A percentile compares a stretch with the other conserved stretches of the same genome.
Evolutionary conservation across 2,797 vertebrate species (phyloP).

Genomic region (Enteromius trimaculatus): DNA sequence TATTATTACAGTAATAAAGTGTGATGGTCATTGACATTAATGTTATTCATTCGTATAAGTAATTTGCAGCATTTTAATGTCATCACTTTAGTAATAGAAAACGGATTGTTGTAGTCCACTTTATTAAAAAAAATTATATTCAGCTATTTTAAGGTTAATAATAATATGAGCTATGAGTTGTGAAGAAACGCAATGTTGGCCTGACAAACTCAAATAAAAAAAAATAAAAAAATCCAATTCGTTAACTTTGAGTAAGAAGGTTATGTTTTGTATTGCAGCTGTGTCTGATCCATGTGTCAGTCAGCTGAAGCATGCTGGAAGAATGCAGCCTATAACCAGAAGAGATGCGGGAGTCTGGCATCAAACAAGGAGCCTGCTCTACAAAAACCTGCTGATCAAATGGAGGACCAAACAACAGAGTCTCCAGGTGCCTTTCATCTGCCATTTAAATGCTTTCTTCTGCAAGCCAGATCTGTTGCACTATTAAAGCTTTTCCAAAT

Average conservation of each 20-base stretch:
- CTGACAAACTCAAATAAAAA: not conserved
- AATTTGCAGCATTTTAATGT: not conserved
- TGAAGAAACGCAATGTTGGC: not conserved
- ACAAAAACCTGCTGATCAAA: constrained; percentile 89
- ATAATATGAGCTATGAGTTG: not conserved
- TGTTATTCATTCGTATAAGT: not conserved
- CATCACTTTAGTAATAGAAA: not conserved
- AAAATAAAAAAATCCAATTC: not conserved
- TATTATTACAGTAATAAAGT: not conserved
- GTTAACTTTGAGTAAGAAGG: not conserved
- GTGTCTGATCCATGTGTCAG: constrained; percentile 67
- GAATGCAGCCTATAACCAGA: constrained; percentile 68
- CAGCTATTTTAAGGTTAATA: not conserved
- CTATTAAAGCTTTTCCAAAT: not conserved
- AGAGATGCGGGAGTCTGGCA: constrained; percentile 79
- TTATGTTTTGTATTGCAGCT: constrained; percentile 62
- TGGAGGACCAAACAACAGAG: constrained; percentile 86
- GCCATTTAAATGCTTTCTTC: not conserved
- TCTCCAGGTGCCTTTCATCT: constrained; percentile 75
- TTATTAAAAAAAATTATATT: not conserved
- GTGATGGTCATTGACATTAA: not conserved
- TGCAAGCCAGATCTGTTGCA: not conserved
- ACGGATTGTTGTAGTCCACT: not conserved
- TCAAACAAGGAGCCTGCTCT: constrained; percentile 83
- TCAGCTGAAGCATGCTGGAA: constrained; percentile 72